Percentiles rank a stretch among this genome's conserved stretches.
phyloP scores from a whole-genome alignment of 1,140 invertebrate species.

The Rhagoletis zephyria region DNA sequence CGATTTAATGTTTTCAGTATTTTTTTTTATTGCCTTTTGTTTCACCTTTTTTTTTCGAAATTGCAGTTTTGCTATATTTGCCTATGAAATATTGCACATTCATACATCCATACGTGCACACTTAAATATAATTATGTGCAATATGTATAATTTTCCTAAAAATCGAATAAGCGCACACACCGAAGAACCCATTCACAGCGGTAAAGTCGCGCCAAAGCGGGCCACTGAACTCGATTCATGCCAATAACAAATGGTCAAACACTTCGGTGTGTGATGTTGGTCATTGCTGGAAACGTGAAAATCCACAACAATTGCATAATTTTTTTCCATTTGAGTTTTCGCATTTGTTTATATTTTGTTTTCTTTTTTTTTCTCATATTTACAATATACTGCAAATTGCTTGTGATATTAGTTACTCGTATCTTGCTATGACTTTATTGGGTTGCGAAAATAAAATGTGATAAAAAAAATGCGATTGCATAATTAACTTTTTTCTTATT shows the following conservation, averaged over 20 bases:
- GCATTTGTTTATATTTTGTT: not conserved
- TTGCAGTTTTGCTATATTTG: conserved; percentile 11
- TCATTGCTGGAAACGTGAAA: conserved; percentile 38
- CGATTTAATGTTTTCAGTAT: conserved; percentile 3
- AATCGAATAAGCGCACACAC: not conserved
- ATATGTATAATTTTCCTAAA: conserved; percentile 33
- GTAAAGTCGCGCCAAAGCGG: not conserved
- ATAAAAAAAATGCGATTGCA: not conserved
- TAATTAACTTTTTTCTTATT: not conserved
- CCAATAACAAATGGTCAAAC: conserved; percentile 49
- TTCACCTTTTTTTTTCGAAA: not conserved
- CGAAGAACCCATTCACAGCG: too few species aligned
- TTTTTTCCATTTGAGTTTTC: conserved; percentile 8
- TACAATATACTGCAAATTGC: conserved; percentile 25
- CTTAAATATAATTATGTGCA: not conserved
- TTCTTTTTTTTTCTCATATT: not conserved
- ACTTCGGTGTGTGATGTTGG: conserved; percentile 23
- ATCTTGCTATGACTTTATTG: not conserved
- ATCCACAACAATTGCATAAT: conserved; percentile 34
- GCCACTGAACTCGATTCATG: conserved; percentile 47
- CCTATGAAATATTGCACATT: not conserved
- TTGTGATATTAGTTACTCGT: not conserved
- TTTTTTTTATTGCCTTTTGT: not conserved
- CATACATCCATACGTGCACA: not conserved
- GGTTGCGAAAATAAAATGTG: not conserved